Base-by-base conservation (phyloP, 35 echinoderm and acorn worm species). In the Apostichopus parvimensis region DNA sequence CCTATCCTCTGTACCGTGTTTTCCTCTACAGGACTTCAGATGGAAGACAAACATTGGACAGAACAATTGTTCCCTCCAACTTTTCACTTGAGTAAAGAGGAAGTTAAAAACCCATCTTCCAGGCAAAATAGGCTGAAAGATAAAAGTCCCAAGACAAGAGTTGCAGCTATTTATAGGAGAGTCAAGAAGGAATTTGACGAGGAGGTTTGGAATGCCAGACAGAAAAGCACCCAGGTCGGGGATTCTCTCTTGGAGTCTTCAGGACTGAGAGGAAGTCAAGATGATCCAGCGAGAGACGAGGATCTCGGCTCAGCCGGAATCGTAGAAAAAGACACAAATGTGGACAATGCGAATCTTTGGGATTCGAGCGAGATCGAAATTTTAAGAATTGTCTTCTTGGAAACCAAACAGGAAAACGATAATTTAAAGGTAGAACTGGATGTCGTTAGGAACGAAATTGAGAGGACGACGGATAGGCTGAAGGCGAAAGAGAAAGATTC, bases 191-290 rank as follows among this genome's bases (percentile, higher is more conserved):
- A 88, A n/a, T 73, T 66, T 88, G 86, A 88, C 54, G 86, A 88
- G 52, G 86, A 88, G 12, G 23, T 88, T 12, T 88, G 86, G 86
- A 88, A 88, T 73, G 86, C 86, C 24, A 88, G 86, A 73, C 86
- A 88, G 61, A 88, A 88, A 14, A 53, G 86, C 9, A 88, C 86
- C 8, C 86, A 88, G 86, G 86, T 88, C 18, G 86, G 86, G 72
- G 21, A 72, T 66, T 88, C 86, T 24, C 62, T 88, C 6, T 18
- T 82, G 7, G 28, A 82, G n/a, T 53, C 8, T 57, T 54, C 45
- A 0, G 34, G 9, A 57, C 20, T 54, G 55, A 57, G 45, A 34
- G 25, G 28, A 82, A 80, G 64, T 28, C 78, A 80, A 12, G 14
- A 57, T 3, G 26, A 52, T 12, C 4, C 9, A 26, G 6, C n/a